Evolutionary conservation across 2,797 vertebrate genomes (phyloP), one percentile per base, ranked within the genome.

Genomic region (Coregonus ussuriensis): DNA sequence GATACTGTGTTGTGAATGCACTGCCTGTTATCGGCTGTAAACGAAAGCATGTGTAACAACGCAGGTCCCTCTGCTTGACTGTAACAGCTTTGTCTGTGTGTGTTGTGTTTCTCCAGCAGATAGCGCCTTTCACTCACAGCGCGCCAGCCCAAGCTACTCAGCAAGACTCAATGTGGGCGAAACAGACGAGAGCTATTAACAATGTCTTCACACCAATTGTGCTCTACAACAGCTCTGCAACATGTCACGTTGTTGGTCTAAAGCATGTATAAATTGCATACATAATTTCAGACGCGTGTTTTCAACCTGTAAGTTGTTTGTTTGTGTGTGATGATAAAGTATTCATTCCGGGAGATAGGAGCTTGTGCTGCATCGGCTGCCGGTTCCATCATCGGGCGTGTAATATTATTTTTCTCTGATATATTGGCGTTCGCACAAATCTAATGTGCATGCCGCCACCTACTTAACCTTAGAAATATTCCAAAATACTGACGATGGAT

Each of bases 51-150:
- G 41, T 47, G 9, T 13, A 47, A 47, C 9, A 47, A 11, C 41
- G 41, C 41, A 11, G 41, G 41, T 13, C 41, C 41, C 41, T 2
- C 9, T 47, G 41, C 41, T 47, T 47, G 41, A 47, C 41, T 47
- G 9, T 47, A 47, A 47, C 41, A 47, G 41, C 41, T 47, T 3
- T 13, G 41, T 47, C 9, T 47, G 9, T 47, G 41, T 47, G 41
- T n/a, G 13, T 21, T 37, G 67, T 74, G 47, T 65, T 71, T 31
- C 16, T 72, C 76, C 65, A 74, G 56, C 37, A 74, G 72, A 74
- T n/a, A 25, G 72, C 72, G 72, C 37, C 33, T 63, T 16, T 21
- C 9, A 25, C 72, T 74, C 25, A 63, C 7, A 63, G 33, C 56
- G 35, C 33, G 31, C 4, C 13, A 67, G 41, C 9, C 41, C 41